Evolutionary conservation across 2,113 vertebrate species (phyloP), one percentile per base, ranked within the genome.

Genomic region (Notothenia rossii): DNA sequence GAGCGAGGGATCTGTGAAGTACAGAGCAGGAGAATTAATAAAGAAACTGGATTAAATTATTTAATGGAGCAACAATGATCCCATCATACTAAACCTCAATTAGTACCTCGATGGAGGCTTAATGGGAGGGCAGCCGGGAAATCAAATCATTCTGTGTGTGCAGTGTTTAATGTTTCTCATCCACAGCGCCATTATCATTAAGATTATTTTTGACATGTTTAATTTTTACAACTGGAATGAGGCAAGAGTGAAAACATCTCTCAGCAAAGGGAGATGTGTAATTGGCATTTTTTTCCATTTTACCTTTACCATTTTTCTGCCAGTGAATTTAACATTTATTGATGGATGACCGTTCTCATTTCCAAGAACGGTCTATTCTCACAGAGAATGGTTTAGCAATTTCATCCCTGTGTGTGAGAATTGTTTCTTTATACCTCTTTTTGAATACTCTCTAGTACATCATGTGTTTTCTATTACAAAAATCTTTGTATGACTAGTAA

Each of bases 61-160:
- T 67, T 73, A 80, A 69, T 74, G 58, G 58, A 17, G 46, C 63
- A 64, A 59, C 69, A 74, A 18, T 59, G 64, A 78, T 48, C 2
- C 17, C 1, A 29, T 54, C 73, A 70, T 18, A 29, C 15, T 7
- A 40, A 68, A 63, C 70, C 20, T 45, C 59, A 40, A 17, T 48
- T 75, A 66, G n/a, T 43, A 70, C 53, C 17, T 71, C 48, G 22
- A 2, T 22, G 53, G 48, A 71, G 29, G 48, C 46, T 61, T 22
- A 68, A 33, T 36, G 63, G n/a, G 66, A 60, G 77, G 40, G 43
- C 50, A 20, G 72, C 10, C 2, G 5, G 36, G 65, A 65, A 56
- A 83, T 77, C 53, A 75, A 75, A 62, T 46, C 43, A 20, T 8
- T 3, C 5, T 6, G 14, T 58, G 55, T 40, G 51, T 36, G 55